Conservation (phyloP, 2,113 vertebrate genomes). For the Muntiacus muntjak region DNA sequence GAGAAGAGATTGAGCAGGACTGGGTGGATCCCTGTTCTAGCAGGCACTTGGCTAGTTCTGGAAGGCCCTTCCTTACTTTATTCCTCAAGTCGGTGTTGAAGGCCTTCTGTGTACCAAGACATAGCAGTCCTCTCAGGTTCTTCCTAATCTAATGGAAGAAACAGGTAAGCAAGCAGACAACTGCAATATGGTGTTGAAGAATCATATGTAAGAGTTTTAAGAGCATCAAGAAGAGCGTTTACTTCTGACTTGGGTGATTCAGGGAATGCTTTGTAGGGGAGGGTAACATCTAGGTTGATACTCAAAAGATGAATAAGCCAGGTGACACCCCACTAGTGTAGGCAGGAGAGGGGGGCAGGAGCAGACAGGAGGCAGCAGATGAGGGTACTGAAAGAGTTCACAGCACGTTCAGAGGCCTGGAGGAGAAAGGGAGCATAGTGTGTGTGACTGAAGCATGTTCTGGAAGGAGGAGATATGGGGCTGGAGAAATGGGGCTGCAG, state of each 20-base stretch:
- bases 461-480: neutral
- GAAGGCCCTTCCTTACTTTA: neutral
- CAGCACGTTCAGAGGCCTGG: neutral
- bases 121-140: neutral
- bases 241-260: neutral
- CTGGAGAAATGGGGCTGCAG: neutral
- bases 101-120: neutral
- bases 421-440: neutral
- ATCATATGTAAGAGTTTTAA: neutral
- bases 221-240: neutral
- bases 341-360: neutral
- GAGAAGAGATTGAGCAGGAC: neutral
- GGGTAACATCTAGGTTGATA: neutral
- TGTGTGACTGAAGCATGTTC: neutral
- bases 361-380: too few relatives aligned
- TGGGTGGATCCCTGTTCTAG: neutral
- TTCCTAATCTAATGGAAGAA: neutral
- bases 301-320: neutral
- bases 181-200: neutral
- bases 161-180: neutral
- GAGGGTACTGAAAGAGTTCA: neutral
- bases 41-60: neutral
- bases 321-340: neutral
- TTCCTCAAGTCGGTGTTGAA: neutral
- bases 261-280: neutral